Evolutionary conservation across 2,888 invertebrate species (phyloP), one percentile per base, ranked within the genome.

Genomic region (Drosophila atripex): DNA sequence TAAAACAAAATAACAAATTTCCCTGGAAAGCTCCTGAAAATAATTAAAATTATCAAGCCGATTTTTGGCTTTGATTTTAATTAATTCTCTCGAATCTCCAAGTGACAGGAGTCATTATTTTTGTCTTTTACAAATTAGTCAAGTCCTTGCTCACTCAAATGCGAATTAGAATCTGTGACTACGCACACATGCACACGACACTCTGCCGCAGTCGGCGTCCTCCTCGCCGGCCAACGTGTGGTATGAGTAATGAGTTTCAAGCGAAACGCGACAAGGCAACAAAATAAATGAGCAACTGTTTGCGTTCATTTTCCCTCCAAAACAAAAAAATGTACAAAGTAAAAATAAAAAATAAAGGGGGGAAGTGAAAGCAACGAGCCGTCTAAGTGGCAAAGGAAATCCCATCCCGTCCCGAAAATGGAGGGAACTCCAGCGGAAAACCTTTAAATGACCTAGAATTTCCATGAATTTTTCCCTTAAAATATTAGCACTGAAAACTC

Each of bases 181-280:
- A 16, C 41, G 28, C 28, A 28, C 14, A 45, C 30, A 41, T 30
- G 41, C 16, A 30, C 39, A 12, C 39, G 32, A 9, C 47, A 41
- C n/a, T 11, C 14, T 14, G 18, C 43, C 45, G 2, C 35, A 0
- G n/a, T 21, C 9, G 16, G n/a, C 11, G 3, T n/a, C 23, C 7
- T 14, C 3, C 11, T 41, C 16, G 21, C 35, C 16, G 64, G 77
- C 72, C 73, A 51, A 63, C 71, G 35, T 72, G 73, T 56, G 52
- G 71, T 63, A 84, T 75, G 82, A 86, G 80, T 77, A 80, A 80
- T 86, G 80, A 38, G 75, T 58, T 51, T 32, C 14, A 41, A 51
- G 58, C 46, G 53, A 18, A 49, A 35, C 38, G 65, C 39, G 52
- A 52, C 49, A 39, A 18, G 58, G 43, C 60, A 56, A 39, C 49